Conservation (phyloP, 2,888 invertebrate genomes). For the Melanostoma mellinum region DNA sequence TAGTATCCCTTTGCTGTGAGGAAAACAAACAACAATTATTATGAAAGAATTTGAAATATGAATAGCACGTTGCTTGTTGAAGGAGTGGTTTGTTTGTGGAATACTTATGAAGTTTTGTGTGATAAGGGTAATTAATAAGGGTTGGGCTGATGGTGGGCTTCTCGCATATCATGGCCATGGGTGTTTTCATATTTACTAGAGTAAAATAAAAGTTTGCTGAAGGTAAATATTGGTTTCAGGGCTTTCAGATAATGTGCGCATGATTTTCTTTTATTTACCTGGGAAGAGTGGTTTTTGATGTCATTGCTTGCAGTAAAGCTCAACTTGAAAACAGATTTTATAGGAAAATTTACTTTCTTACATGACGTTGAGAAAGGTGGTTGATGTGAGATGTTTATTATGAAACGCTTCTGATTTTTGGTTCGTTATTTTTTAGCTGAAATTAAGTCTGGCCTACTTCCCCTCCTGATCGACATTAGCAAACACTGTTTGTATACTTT, state of each 20-base stretch:
- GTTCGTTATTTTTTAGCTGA: too few species aligned
- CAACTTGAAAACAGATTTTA: too few species aligned
- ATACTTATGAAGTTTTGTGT: conserved; percentile 38
- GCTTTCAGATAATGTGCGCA: neutral
- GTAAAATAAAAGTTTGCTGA: conserved; percentile 1
- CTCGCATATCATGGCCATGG: conserved; percentile 26
- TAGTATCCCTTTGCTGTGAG: conserved; percentile 1
- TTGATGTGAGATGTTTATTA: too few species aligned
- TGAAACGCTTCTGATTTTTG: too few species aligned
- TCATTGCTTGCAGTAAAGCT: too few species aligned
- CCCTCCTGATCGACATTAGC: too few species aligned
- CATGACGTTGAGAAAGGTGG: too few species aligned
- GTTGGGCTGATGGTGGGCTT: conserved; percentile 22
- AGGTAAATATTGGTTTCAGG: conserved; percentile 27
- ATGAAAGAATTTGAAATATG: conserved; percentile 47
- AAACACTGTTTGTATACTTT: too few species aligned
- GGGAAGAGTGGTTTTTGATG: too few species aligned
- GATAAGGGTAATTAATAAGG: conserved; percentile 59
- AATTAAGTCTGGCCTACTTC: too few species aligned
- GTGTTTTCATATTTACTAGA: conserved; percentile 19
- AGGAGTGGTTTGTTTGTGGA: conserved; percentile 61
- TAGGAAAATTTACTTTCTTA: too few species aligned
- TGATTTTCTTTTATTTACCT: neutral
- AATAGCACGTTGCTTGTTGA: conserved; percentile 39
- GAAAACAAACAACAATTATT: conserved; percentile 65